Conservation (phyloP, 2,888 invertebrate species). For the Theretra japonica region DNA sequence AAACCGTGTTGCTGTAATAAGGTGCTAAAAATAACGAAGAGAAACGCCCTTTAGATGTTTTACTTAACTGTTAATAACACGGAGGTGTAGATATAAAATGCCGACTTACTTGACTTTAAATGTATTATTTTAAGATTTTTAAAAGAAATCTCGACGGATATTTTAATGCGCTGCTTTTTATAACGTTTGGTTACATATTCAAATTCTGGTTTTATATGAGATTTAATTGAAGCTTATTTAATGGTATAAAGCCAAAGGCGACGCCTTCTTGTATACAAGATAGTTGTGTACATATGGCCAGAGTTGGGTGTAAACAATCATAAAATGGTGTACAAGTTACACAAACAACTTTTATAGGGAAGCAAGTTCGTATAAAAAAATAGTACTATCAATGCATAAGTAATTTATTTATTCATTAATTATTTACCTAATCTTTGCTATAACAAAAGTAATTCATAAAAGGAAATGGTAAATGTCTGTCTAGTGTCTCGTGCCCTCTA, state of each 20-base stretch:
- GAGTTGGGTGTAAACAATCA: background rate
- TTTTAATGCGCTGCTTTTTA: conserved; percentile 29
- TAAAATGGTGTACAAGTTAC: background rate
- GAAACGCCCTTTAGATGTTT: conserved; percentile 74
- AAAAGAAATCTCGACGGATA: conserved; percentile 30
- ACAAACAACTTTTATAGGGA: no score
- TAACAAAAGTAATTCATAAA: background rate
- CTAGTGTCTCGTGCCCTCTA: background rate
- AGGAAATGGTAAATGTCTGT: background rate
- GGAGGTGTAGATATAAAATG: conserved; percentile 72
- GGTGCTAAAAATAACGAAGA: conserved; percentile 52
- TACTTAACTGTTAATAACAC: conserved; percentile 75
- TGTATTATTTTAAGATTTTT: conserved; percentile 58
- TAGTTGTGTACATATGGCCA: background rate
- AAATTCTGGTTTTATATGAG: conserved; percentile 26
- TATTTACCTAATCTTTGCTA: background rate
- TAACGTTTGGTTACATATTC: conserved; percentile 23
- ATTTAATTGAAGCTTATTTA: conserved; percentile 22
- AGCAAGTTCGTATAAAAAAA: no score
- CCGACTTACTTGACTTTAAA: conserved; percentile 63
- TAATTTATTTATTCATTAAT: background rate
- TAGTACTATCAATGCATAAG: background rate
- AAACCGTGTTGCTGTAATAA: conserved; percentile 37
- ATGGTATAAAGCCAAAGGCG: background rate
- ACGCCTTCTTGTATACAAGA: conserved; percentile 2